Conservation (phyloP, 2,113 vertebrate genomes). For the Callithrix jacchus region DNA sequence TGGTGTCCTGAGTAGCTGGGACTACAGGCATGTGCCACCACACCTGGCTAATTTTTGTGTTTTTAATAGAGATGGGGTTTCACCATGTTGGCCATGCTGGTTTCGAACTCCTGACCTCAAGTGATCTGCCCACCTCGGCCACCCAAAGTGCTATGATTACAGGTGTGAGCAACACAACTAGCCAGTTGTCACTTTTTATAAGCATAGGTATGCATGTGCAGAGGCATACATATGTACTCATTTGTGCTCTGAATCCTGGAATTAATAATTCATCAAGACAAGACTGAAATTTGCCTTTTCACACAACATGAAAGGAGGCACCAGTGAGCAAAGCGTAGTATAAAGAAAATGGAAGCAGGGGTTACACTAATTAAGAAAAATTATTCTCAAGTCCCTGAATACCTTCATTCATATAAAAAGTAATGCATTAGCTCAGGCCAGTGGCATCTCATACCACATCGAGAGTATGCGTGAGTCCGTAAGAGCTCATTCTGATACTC, state of each 20-base stretch:
- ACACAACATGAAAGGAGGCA: not conserved
- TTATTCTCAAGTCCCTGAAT: not conserved
- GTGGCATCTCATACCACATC: not conserved
- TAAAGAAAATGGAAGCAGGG: not conserved
- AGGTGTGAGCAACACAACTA: not conserved
- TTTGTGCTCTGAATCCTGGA: not conserved
- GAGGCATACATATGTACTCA: not conserved
- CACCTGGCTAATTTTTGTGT: no score
- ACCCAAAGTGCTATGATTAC: no score
- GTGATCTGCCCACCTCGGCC: no score
- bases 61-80: no score
- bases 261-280: not conserved
- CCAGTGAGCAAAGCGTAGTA: not conserved
- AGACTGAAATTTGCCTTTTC: conserved; percentile 6
- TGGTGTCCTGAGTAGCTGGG: no score
- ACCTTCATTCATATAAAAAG: not conserved
- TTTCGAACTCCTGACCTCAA: no score
- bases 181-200: not conserved
- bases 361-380: not conserved
- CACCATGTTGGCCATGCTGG: no score
- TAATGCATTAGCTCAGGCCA: not conserved
- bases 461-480: not conserved
- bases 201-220: not conserved
- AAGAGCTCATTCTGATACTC: not conserved
- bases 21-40: no score